phyloP scores from a whole-genome alignment of 2,113 vertebrate species.

The Oxygymnocypris stewartii region DNA sequence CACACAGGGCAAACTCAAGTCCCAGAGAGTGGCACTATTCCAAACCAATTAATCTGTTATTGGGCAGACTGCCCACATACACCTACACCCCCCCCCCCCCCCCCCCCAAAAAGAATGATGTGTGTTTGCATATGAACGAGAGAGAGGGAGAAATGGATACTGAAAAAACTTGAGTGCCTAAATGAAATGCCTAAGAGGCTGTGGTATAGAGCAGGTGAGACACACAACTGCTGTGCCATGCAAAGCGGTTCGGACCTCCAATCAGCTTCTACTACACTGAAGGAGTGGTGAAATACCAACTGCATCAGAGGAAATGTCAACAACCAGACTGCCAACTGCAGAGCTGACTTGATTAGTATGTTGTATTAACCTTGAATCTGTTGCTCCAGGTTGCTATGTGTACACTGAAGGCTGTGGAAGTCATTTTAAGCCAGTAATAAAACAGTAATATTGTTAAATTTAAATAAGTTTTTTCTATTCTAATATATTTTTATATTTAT shows the following conservation, averaged over 20 bases:
- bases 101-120: not conserved
- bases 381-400: not conserved
- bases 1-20: slow-evolving; percentile 32
- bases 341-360: not conserved
- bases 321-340: slow-evolving; percentile 12
- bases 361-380: slow-evolving; percentile 27
- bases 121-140: not conserved
- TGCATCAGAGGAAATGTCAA: slow-evolving; percentile 35
- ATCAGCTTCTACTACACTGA: slow-evolving; percentile 15
- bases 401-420: not conserved
- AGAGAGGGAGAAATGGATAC: not conserved
- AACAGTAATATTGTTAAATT: not conserved
- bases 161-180: not conserved
- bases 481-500: too few relatives aligned
- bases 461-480: not conserved
- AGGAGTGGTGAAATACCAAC: slow-evolving; percentile 1
- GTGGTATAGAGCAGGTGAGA: not conserved
- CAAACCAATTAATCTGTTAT: slow-evolving; percentile 46
- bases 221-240: not conserved
- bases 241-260: slow-evolving; percentile 2
- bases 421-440: not conserved
- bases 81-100: not conserved
- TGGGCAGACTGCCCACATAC: slow-evolving; percentile 19
- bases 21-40: slow-evolving; percentile 26
- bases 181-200: not conserved